Evolutionary conservation across 2,888 invertebrate genomes (phyloP).

Genomic region (Lypha dubia): DNA sequence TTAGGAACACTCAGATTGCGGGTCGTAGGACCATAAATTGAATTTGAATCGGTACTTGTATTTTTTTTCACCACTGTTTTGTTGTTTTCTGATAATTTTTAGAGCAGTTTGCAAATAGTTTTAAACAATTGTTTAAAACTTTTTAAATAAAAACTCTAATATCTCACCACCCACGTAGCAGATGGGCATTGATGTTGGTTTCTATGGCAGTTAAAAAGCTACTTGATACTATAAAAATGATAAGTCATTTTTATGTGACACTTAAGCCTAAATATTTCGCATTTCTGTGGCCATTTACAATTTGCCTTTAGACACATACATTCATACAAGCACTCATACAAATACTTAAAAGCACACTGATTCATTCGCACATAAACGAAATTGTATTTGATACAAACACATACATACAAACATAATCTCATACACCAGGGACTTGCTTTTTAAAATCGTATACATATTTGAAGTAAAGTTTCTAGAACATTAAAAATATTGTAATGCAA

Average conservation of each 20-base stretch:
- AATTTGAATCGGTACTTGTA: too few species aligned
- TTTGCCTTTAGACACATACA: conserved; percentile 55
- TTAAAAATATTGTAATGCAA: conserved; percentile 34
- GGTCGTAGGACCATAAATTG: not conserved
- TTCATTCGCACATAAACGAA: conserved; percentile 1
- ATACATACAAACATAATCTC: conserved; percentile 12
- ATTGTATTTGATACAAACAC: conserved; percentile 4
- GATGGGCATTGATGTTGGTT: conserved; percentile 62
- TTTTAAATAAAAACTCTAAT: not conserved
- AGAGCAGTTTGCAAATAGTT: not conserved
- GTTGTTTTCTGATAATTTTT: not conserved
- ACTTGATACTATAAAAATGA: conserved; percentile 79
- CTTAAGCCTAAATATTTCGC: conserved; percentile 79
- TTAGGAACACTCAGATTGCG: not conserved
- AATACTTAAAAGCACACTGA: conserved; percentile 25
- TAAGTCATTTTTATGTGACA: conserved; percentile 83
- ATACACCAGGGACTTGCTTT: conserved; percentile 61
- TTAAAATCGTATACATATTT: conserved; percentile 30
- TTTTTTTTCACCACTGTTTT: not conserved
- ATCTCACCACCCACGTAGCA: conserved; percentile 16
- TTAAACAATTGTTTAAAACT: not conserved
- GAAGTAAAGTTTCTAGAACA: conserved; percentile 46
- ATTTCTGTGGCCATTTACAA: conserved; percentile 77
- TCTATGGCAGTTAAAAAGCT: conserved; percentile 74
- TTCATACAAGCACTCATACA: conserved; percentile 17